A percentile compares a stretch with the other conserved stretches of the same genome.
Conservation (phyloP, 1,140 invertebrate species). For the Drosophila sp. region DNA sequence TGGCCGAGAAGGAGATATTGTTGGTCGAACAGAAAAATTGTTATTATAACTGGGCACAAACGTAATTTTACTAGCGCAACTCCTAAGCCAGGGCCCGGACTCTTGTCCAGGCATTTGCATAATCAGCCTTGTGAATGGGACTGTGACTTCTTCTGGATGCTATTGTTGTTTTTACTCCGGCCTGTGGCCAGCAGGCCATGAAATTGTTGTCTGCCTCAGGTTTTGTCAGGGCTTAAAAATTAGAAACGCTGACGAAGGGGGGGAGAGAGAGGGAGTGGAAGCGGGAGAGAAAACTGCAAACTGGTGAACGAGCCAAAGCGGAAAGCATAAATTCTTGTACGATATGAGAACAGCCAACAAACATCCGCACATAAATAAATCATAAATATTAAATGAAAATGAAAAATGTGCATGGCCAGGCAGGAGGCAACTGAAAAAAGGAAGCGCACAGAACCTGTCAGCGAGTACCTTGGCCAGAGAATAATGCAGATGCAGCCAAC, state of each 20-base stretch:
- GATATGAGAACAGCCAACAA: slow-evolving; percentile 77
- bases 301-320: slow-evolving; percentile 54
- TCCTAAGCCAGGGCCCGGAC: slow-evolving; percentile 22
- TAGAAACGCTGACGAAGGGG: slow-evolving; percentile 28
- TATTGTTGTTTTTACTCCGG: slow-evolving; percentile 31
- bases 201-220: slow-evolving; percentile 72
- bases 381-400: slow-evolving; percentile 82
- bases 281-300: not conserved
- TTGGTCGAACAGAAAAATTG: slow-evolving; percentile 34
- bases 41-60: slow-evolving; percentile 48
- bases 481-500: slow-evolving; percentile 66
- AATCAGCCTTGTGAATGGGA: slow-evolving; percentile 70
- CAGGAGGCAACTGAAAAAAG: slow-evolving; percentile 25
- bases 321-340: slow-evolving; percentile 77
- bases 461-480: slow-evolving; percentile 43
- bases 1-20: slow-evolving; percentile 44
- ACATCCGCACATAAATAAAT: slow-evolving; percentile 80
- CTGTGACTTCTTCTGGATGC: slow-evolving; percentile 41
- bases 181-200: slow-evolving; percentile 66
- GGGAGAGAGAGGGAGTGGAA: not conserved
- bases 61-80: slow-evolving; percentile 56
- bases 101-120: slow-evolving; percentile 65
- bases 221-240: slow-evolving; percentile 49
- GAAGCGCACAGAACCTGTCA: slow-evolving; percentile 78
- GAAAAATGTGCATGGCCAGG: slow-evolving; percentile 45